Conservation (phyloP, 1,140 invertebrate genomes). For the Palaemon carinicauda region DNA sequence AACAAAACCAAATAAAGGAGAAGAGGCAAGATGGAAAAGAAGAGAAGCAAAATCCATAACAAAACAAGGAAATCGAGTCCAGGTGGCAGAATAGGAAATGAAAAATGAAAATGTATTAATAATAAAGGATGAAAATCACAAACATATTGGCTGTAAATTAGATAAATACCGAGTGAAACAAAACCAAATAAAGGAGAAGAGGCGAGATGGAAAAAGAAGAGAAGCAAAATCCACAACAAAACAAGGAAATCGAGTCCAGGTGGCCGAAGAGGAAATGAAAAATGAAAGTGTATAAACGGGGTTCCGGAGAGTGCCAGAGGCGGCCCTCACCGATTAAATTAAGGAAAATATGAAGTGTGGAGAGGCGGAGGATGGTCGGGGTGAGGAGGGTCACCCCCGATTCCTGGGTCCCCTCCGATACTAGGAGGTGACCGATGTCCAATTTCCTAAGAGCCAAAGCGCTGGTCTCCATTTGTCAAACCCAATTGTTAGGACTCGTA, state of each 20-base stretch:
- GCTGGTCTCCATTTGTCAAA: slow-evolving; percentile 30
- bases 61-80: background rate
- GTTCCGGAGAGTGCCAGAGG: background rate
- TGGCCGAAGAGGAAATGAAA: background rate
- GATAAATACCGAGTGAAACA: too few species aligned
- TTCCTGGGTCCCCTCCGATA: background rate
- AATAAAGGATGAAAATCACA: too few species aligned
- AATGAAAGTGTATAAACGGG: background rate
- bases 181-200: too few species aligned
- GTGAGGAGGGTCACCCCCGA: background rate
- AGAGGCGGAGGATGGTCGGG: background rate
- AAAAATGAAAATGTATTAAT: too few species aligned
- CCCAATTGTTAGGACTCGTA: slow-evolving; percentile 31
- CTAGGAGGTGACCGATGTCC: slow-evolving; percentile 18
- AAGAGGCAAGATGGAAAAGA: too few species aligned
- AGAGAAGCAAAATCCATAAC: too few species aligned
- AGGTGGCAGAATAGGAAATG: background rate
- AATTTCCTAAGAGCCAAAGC: slow-evolving; percentile 38
- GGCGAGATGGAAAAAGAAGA: too few species aligned
- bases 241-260: background rate
- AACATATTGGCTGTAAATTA: too few species aligned
- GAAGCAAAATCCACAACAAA: too few species aligned
- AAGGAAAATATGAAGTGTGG: slow-evolving; percentile 33
- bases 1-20: too few species aligned
- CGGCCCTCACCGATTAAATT: slow-evolving; percentile 29